A percentile compares a stretch with the other conserved stretches of the same genome.
Evolutionary conservation across 2,113 vertebrate genomes (phyloP).

Genomic region (Lepidothrix coronata): DNA sequence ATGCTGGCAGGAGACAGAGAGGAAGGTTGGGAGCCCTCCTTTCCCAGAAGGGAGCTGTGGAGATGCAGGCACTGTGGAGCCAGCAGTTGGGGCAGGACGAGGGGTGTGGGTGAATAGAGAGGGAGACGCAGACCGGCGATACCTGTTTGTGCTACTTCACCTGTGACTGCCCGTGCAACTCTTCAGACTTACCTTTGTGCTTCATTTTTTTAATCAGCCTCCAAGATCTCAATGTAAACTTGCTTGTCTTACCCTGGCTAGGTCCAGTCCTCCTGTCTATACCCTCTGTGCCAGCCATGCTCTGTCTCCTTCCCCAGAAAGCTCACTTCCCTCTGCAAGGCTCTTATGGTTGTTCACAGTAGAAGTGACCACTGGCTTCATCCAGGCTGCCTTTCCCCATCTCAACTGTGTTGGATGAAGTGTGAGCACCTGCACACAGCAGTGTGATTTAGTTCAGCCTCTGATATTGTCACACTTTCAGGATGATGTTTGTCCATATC

Average conservation of each 20-base stretch:
- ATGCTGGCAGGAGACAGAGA: rapidly evolving
- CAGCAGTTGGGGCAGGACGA: background rate
- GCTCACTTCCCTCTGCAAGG: background rate
- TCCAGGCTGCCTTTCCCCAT: background rate
- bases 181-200: background rate
- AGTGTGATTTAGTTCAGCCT: background rate
- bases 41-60: background rate
- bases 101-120: background rate
- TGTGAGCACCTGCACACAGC: background rate
- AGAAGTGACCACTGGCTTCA: background rate
- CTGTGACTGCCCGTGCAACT: background rate
- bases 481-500: background rate
- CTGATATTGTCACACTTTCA: rapidly evolving
- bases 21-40: background rate
- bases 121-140: rapidly evolving
- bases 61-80: background rate
- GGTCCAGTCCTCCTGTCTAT: background rate
- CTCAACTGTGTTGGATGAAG: background rate
- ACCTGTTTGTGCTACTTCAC: background rate
- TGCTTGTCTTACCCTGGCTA: background rate
- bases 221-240: background rate
- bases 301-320: background rate
- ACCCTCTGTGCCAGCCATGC: background rate
- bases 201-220: background rate
- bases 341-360: background rate